A percentile compares a stretch with the other conserved stretches of the same genome.
phyloP scores from a whole-genome alignment of 2,888 invertebrate genomes.

The Apamea anceps region DNA sequence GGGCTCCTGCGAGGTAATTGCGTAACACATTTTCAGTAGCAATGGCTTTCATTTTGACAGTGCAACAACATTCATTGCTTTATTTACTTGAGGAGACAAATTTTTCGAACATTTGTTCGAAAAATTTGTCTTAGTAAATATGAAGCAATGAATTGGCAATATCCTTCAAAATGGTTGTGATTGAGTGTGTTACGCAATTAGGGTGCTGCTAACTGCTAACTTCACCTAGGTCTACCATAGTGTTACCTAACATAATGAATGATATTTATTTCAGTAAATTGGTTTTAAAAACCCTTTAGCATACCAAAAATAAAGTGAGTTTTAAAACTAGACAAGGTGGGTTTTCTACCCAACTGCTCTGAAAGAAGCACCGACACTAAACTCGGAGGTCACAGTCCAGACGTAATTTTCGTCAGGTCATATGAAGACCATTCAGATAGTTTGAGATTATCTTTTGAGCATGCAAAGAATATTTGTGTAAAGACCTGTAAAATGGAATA shows the following conservation, averaged over 20 bases:
- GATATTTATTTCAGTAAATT: background rate
- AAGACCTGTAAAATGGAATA: background rate
- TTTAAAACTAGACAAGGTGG: background rate
- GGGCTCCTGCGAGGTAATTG: too few species aligned
- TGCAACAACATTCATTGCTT: too few species aligned
- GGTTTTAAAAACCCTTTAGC: background rate
- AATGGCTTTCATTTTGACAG: too few species aligned
- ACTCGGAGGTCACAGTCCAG: background rate
- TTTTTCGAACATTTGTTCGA: too few species aligned
- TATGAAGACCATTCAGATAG: background rate
- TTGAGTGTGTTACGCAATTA: background rate
- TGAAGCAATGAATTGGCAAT: too few species aligned
- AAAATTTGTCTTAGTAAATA: too few species aligned
- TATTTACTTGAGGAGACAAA: too few species aligned
- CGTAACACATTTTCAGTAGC: too few species aligned
- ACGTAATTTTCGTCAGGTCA: background rate
- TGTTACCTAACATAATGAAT: background rate
- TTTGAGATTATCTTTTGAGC: background rate
- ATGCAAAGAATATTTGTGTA: background rate
- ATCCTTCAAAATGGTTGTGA: too few species aligned
- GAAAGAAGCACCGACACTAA: background rate
- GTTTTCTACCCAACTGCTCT: background rate
- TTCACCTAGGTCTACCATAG: background rate
- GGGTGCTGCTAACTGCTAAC: background rate
- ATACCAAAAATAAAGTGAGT: background rate